These are phyloP conservation scores for Oncorhynchus masou DNA, from an alignment of 2,113 vertebrate species.

Conservation along the genomic window DNA sequence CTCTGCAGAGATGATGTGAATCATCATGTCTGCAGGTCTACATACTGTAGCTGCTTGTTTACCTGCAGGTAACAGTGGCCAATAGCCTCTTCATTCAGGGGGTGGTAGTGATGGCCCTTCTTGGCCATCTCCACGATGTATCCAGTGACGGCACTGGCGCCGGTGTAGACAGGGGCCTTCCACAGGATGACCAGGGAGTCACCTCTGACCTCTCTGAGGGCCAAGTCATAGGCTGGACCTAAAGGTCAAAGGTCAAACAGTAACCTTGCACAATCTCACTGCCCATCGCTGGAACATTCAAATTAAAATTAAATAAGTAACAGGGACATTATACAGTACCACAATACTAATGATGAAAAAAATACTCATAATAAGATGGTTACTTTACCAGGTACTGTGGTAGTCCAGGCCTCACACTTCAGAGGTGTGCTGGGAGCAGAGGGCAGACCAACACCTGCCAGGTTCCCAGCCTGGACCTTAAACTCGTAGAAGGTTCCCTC, in stretches of 20 bases:
- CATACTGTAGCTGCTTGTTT: neutral
- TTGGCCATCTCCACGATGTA: slow-evolving; percentile 91
- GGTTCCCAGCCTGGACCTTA: slow-evolving; percentile 84
- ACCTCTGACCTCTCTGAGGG: slow-evolving; percentile 87
- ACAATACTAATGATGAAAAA: too few species aligned
- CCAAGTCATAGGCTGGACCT: slow-evolving; percentile 91
- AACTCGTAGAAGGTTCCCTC: slow-evolving; percentile 88
- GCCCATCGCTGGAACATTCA: too few species aligned
- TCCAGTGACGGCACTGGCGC: slow-evolving; percentile 79
- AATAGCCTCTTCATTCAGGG: slow-evolving; percentile 75
- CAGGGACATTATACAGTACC: too few species aligned
- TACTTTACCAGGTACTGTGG: slow-evolving; percentile 83
- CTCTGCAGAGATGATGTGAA: too few species aligned
- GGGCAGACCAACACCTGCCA: slow-evolving; percentile 85
- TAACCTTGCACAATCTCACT: neutral
- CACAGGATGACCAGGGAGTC: slow-evolving; percentile 88
- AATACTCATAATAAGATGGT: too few species aligned
- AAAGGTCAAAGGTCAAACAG: neutral
- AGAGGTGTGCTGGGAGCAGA: slow-evolving; percentile 86
- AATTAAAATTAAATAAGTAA: too few species aligned
- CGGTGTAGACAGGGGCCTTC: slow-evolving; percentile 87
- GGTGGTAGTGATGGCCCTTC: slow-evolving; percentile 53
- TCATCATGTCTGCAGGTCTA: too few species aligned
- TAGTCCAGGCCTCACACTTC: slow-evolving; percentile 91
- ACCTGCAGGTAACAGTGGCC: slow-evolving; percentile 85